Conservation (phyloP, 2,888 invertebrate genomes). For the Scelioninae gen. 2 region DNA sequence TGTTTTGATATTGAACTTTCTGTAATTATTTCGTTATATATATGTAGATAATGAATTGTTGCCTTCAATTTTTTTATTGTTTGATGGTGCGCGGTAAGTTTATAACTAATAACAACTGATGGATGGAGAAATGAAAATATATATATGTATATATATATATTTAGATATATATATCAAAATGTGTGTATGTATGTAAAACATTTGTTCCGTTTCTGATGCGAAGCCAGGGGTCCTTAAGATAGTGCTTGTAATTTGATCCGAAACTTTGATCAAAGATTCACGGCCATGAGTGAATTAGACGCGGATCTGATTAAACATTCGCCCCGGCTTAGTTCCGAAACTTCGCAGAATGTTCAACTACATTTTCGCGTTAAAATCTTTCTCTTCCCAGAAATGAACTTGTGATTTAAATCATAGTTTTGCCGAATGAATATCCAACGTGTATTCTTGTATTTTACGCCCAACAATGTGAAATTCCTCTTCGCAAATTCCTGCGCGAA, state of each 20-base stretch:
- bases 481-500: conserved; percentile 32
- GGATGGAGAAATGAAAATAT: no score
- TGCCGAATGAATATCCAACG: conserved; percentile 55
- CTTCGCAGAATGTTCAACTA: conserved; percentile 59
- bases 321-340: conserved; percentile 52
- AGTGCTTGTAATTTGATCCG: conserved; percentile 59
- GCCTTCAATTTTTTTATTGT: no score
- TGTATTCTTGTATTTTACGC: conserved; percentile 57
- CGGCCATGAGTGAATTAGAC: conserved; percentile 61
- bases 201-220: conserved; percentile 45
- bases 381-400: conserved; percentile 54
- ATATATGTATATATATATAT: no score
- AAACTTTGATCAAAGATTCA: conserved; percentile 62
- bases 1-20: conserved; percentile 7
- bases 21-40: no score
- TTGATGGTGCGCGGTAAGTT: no score
- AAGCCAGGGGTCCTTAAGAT: conserved; percentile 50
- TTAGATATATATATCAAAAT: no score
- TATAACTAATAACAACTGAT: no score
- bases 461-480: conserved; percentile 51
- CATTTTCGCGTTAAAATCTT: conserved; percentile 60
- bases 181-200: conserved; percentile 48
- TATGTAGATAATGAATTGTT: no score
- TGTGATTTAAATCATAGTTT: conserved; percentile 59
- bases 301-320: conserved; percentile 59